Percentiles rank a stretch among this genome's conserved stretches.
phyloP scores from a whole-genome alignment of 2,888 invertebrate genomes.

The Muschampia plurimacula region DNA sequence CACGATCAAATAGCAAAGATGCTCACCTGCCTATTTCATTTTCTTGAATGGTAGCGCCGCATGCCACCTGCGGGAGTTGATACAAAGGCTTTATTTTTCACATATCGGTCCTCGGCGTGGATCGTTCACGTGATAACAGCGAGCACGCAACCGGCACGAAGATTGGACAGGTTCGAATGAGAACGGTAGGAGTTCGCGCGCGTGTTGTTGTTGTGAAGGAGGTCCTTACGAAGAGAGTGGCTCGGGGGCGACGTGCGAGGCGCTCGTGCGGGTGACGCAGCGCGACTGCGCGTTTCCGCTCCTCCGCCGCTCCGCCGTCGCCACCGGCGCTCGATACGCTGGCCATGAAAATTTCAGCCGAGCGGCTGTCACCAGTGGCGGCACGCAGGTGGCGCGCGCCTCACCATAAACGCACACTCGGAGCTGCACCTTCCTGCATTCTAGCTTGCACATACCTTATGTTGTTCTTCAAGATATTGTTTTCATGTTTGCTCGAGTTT shows the following conservation, averaged over 20 bases:
- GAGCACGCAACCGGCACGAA: slow-evolving; percentile 59
- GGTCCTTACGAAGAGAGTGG: slow-evolving; percentile 58
- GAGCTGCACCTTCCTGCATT: not conserved
- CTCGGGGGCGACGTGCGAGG: slow-evolving; percentile 53
- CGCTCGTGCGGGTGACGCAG: slow-evolving; percentile 62
- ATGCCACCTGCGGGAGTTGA: slow-evolving; percentile 64
- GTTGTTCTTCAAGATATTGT: no score
- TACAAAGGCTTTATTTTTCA: slow-evolving; percentile 63
- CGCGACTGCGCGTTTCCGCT: slow-evolving; percentile 74
- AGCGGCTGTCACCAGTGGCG: slow-evolving; percentile 79
- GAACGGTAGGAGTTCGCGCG: slow-evolving; percentile 59
- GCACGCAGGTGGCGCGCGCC: slow-evolving; percentile 67
- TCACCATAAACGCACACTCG: slow-evolving; percentile 44
- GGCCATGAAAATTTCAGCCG: slow-evolving; percentile 84
- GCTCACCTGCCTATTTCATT: slow-evolving; percentile 83
- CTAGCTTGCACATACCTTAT: not conserved
- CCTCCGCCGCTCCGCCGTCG: slow-evolving; percentile 59
- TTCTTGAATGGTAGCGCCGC: slow-evolving; percentile 66
- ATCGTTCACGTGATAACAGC: slow-evolving; percentile 63
- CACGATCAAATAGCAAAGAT: slow-evolving; percentile 16
- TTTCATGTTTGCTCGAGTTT: no score
- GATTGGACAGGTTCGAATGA: slow-evolving; percentile 49
- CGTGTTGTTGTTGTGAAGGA: slow-evolving; percentile 58
- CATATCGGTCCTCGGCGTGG: slow-evolving; percentile 58
- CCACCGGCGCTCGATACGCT: slow-evolving; percentile 78